Evolutionary conservation across 2,797 vertebrate genomes (phyloP).

Genomic region (Diceros bicornis): DNA sequence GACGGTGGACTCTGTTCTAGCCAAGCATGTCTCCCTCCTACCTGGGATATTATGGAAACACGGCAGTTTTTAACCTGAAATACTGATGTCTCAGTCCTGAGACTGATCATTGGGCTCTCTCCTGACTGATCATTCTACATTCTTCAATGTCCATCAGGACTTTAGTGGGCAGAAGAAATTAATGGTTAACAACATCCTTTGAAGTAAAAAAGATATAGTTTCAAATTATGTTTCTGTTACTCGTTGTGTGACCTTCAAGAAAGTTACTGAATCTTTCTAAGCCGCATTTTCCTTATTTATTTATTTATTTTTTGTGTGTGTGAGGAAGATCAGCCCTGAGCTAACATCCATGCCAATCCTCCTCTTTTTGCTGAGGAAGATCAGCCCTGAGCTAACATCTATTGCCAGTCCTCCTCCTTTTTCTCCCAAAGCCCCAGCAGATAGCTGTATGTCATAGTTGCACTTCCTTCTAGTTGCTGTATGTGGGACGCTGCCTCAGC

Average conservation of each 20-base stretch:
- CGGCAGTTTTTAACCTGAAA: background rate
- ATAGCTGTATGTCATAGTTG: too few relatives aligned
- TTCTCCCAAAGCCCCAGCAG: too few relatives aligned
- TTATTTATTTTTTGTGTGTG: too few relatives aligned
- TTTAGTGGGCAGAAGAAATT: background rate
- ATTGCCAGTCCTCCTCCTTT: too few relatives aligned
- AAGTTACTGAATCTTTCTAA: conserved; percentile 8
- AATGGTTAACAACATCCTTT: background rate
- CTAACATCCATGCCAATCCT: too few relatives aligned
- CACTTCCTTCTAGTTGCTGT: too few relatives aligned
- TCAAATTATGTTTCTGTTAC: background rate
- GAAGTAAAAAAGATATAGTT: background rate
- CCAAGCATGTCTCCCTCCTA: background rate
- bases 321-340: too few relatives aligned
- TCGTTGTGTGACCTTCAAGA: background rate
- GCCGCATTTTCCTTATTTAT: background rate
- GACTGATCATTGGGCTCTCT: background rate
- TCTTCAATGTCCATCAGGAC: background rate
- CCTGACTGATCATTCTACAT: background rate
- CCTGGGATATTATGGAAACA: background rate
- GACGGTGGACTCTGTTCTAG: background rate
- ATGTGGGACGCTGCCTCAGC: too few relatives aligned
- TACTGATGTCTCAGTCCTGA: background rate
- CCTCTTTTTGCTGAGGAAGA: too few relatives aligned
- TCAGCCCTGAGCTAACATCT: too few relatives aligned